phyloP scores from a whole-genome alignment of 2,113 vertebrate genomes.

The Onychostruthus taczanowskii region DNA sequence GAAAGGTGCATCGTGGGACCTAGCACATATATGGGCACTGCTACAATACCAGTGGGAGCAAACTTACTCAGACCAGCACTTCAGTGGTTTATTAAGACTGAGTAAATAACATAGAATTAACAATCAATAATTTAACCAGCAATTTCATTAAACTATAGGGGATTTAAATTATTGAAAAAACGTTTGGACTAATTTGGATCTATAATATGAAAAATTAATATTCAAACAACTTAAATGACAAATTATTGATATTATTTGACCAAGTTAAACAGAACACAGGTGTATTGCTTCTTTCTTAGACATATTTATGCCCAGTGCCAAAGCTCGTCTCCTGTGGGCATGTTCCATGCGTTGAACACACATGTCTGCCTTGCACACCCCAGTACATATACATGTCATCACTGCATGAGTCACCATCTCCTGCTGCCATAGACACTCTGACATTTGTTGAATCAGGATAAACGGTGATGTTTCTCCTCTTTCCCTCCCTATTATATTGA shows the following conservation, averaged over 20 bases:
- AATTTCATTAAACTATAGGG: background rate
- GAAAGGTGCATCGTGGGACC: background rate
- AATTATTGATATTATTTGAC: background rate
- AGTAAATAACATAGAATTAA: background rate
- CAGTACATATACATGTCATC: accelerated
- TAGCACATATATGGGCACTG: too few relatives aligned
- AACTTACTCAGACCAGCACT: background rate
- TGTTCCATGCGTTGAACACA: background rate
- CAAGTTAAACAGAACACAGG: background rate
- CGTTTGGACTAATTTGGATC: background rate
- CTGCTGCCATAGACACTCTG: background rate
- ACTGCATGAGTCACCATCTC: background rate
- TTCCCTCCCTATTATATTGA: background rate
- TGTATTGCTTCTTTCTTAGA: background rate
- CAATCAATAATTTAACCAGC: background rate
- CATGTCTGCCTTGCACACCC: background rate
- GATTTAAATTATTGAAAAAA: background rate
- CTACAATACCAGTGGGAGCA: background rate
- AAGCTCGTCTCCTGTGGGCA: background rate
- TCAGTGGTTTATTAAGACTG: background rate
- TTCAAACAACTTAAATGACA: background rate
- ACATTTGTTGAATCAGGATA: background rate
- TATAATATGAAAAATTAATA: background rate
- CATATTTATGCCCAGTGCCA: background rate
- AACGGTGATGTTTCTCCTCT: background rate